Base-by-base conservation (phyloP, 2,888 invertebrate species). In the Drosophila nr. perissopoda region DNA sequence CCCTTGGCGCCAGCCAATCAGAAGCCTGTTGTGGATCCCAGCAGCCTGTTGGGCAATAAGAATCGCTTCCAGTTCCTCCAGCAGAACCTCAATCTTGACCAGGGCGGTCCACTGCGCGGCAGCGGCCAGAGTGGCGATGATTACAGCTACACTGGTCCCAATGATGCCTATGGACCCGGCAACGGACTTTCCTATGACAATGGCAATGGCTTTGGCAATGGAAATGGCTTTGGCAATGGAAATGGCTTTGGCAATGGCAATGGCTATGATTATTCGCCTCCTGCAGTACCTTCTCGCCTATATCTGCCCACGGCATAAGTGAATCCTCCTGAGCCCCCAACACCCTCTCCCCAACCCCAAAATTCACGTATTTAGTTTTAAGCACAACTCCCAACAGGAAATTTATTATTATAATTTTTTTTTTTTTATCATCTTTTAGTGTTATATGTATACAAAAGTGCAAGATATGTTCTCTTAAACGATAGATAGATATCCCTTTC, bases 51-150 rank as follows among this genome's bases (percentile, higher is more conserved):
- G 76, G 87, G 87, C 70, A 83, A 80, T 70, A 88, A 91, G 78
- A 92, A 91, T 60, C 85, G 89, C 62, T 92, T 92, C 85, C 92
- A 92, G 78, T 92, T 92, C 73, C 84, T 92, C 56, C 92, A 91
- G 48, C 92, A 92, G 80, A 89, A 88, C 48, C 80, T 92, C 2
- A 86, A 91, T 60, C 71, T 77, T n/a, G 91, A 91, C 0, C 80
- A 81, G 52, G 77, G 80, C n/a, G 77, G 82, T n/a, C 86, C 90
- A 25, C 62, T 85, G 59, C 82, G 89, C 62, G 92, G 92, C 68
- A 91, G 90, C 61, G 89, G 85, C 8, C 91, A 92, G 75, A 91
- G 91, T 69, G 91, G 92, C 27, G 91, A 92, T 61, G 92, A 92
- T 66, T 92, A 92, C 68, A 92, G 90, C 80, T 90, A 89, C 38